A percentile compares a stretch with the other conserved stretches of the same genome.
phyloP scores from a whole-genome alignment of 2,888 invertebrate genomes.

The Rapana venosa region DNA sequence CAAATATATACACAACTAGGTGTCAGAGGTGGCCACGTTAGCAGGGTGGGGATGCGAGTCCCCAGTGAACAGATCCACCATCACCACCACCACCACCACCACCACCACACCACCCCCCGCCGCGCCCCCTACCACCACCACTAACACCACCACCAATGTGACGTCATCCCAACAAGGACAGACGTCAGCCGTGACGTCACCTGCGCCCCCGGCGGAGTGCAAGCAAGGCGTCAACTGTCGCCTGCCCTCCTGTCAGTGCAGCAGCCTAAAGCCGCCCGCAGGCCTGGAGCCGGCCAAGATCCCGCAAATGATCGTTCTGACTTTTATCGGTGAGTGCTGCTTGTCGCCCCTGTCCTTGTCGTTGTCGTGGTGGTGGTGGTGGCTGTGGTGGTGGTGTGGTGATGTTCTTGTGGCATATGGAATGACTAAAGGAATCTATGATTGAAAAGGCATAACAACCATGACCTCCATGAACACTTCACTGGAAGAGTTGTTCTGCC shows the following conservation, averaged over 20 bases:
- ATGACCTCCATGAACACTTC: too few relatives aligned
- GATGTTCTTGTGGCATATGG: too few relatives aligned
- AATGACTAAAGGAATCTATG: too few relatives aligned
- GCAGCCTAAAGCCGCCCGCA: background rate
- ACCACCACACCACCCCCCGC: background rate
- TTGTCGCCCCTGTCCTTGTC: too few relatives aligned
- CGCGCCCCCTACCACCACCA: background rate
- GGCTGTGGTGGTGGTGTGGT: too few relatives aligned
- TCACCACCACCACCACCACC: background rate
- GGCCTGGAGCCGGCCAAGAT: background rate
- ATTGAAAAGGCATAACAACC: too few relatives aligned
- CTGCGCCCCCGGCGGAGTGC: background rate
- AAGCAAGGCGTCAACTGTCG: background rate
- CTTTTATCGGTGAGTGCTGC: background rate
- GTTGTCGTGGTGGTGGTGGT: too few relatives aligned
- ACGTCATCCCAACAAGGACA: background rate
- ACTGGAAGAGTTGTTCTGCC: too few relatives aligned
- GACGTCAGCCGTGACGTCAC: background rate
- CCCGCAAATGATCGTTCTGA: background rate
- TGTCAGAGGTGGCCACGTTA: too few relatives aligned
- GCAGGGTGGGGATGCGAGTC: too few relatives aligned
- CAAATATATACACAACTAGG: too few relatives aligned
- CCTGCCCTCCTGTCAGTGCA: background rate
- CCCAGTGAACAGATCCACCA: background rate
- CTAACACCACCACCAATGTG: background rate